A percentile compares a stretch with the other conserved stretches of the same genome.
Conservation (phyloP, 2,113 vertebrate genomes). For the Gobio gobio region DNA sequence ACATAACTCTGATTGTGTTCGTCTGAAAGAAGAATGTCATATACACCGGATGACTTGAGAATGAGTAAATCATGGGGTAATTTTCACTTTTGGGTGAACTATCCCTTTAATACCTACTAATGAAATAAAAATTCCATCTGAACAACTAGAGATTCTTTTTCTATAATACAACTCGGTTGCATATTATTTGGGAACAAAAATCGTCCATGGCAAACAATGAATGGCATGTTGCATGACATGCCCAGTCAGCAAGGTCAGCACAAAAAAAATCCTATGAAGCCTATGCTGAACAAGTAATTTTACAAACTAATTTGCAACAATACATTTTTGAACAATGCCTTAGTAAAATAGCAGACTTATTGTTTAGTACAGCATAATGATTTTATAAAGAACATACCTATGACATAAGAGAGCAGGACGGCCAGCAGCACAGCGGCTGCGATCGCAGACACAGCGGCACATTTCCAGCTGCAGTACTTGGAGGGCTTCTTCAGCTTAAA, state of each 20-base stretch:
- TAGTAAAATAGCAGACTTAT: too few relatives aligned
- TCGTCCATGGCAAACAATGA: not conserved
- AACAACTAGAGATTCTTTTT: not conserved
- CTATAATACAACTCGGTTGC: not conserved
- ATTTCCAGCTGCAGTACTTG: slow-evolving; percentile 93
- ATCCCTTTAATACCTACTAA: not conserved
- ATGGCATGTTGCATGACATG: not conserved
- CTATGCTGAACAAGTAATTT: too few relatives aligned
- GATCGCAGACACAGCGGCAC: slow-evolving; percentile 86
- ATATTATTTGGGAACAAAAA: not conserved
- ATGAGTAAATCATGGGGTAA: too few relatives aligned
- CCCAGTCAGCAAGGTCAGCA: too few relatives aligned
- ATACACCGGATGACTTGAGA: too few relatives aligned
- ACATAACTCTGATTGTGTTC: too few relatives aligned
- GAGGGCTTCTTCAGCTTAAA: slow-evolving; percentile 93
- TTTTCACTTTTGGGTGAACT: too few relatives aligned
- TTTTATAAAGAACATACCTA: slow-evolving; percentile 74
- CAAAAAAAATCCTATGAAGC: too few relatives aligned
- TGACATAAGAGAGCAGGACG: slow-evolving; percentile 87
- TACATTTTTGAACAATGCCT: too few relatives aligned
- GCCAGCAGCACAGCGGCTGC: slow-evolving; percentile 84
- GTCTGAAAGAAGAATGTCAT: too few relatives aligned
- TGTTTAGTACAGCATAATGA: too few relatives aligned
- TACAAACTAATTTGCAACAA: too few relatives aligned
- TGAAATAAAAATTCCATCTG: not conserved